Evolutionary conservation across 2,888 invertebrate genomes (phyloP).

Genomic region (Galeopsomyia nigrocyanea): DNA sequence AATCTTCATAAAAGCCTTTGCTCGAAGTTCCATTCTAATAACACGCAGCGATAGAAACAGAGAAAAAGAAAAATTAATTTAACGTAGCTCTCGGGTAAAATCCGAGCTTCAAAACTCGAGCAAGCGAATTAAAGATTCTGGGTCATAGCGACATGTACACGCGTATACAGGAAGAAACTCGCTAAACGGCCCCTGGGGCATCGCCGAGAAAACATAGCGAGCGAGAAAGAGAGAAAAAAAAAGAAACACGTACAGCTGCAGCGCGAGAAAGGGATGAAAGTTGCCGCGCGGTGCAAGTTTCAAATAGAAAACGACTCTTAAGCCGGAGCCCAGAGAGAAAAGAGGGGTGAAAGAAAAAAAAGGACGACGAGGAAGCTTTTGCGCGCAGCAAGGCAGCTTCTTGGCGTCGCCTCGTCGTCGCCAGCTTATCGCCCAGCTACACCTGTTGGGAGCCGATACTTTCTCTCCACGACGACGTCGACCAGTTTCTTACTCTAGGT

Average conservation of each 20-base stretch:
- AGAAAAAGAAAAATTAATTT: no score
- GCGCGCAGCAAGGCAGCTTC: neutral
- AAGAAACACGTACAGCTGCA: no score
- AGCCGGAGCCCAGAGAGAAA: constrained; percentile 9
- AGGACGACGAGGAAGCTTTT: constrained; percentile 14
- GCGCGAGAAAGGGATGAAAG: neutral
- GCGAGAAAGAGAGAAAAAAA: neutral
- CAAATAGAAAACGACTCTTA: constrained; percentile 42
- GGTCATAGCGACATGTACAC: constrained; percentile 2
- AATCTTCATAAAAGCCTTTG: no score
- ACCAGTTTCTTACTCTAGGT: neutral
- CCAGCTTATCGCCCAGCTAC: constrained; percentile 43
- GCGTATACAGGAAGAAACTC: constrained; percentile 5
- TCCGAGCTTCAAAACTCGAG: constrained; percentile 1
- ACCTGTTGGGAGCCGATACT: constrained; percentile 46
- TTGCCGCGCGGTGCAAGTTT: constrained; percentile 28
- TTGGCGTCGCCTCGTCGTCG: constrained; percentile 9
- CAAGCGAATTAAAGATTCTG: constrained; percentile 27
- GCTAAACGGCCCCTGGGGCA: constrained; percentile 20
- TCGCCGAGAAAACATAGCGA: constrained; percentile 2
- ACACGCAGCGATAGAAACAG: no score
- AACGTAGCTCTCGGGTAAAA: no score
- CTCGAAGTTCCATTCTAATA: no score
- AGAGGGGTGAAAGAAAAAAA: neutral
- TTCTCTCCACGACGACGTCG: constrained; percentile 3